phyloP scores from a whole-genome alignment of 2,888 invertebrate genomes.

The Athrips mouffetella region DNA sequence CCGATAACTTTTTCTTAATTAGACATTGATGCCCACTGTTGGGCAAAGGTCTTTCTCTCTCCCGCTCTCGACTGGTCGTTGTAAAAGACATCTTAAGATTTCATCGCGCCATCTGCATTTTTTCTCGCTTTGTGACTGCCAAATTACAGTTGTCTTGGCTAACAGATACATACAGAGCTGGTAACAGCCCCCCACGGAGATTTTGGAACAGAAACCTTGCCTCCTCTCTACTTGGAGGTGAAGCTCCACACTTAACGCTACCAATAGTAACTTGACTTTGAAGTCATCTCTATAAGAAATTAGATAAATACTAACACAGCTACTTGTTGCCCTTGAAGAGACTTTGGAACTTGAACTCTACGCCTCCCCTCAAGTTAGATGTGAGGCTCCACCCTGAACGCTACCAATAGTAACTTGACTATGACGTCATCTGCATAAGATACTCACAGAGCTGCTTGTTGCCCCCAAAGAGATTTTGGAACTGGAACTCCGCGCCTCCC shows the following conservation, averaged over 20 bases:
- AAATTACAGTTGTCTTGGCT: no score
- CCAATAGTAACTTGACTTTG: no score
- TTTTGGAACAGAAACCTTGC: conserved; percentile 58
- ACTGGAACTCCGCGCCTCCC: conserved; percentile 52
- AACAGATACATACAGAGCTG: conserved; percentile 50
- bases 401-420: no score
- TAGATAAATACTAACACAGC: conserved; percentile 56
- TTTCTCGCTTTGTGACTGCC: no score
- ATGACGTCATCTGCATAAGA: no score
- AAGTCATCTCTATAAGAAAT: no score
- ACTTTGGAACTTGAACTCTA: conserved; percentile 55
- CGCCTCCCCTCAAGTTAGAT: conserved; percentile 48
- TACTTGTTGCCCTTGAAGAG: conserved; percentile 57
- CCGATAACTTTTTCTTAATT: no score
- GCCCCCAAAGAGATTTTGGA: conserved; percentile 63
- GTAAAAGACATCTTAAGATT: no score
- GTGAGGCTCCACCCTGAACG: conserved; percentile 45
- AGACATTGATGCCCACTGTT: no score
- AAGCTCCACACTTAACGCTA: conserved; percentile 43
- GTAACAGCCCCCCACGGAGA: conserved; percentile 59
- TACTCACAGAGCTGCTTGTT: conserved; percentile 53
- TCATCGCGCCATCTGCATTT: no score
- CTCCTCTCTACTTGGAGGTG: conserved; percentile 41
- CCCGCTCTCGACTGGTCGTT: no score
- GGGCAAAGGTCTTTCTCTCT: no score